Percentiles rank a stretch among this genome's conserved stretches.
These are phyloP conservation scores for Conger conger DNA, from an alignment of 2,113 vertebrate species.

Conservation along the genomic window DNA sequence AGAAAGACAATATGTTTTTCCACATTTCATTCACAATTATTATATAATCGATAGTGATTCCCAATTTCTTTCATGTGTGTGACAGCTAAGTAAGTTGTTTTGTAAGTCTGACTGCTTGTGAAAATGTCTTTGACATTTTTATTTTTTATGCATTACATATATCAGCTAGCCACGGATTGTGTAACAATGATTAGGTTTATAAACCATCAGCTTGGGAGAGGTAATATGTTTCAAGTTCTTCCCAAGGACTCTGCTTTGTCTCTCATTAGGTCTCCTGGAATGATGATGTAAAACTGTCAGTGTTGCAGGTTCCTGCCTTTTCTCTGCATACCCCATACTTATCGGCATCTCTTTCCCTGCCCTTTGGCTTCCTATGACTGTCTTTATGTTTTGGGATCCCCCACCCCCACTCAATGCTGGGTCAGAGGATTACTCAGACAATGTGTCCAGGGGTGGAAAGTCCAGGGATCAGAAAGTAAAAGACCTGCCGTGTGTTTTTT, in stretches of 20 bases:
- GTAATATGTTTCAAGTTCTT: background rate
- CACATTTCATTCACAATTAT: too few species aligned
- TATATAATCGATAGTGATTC: too few species aligned
- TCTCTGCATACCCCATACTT: background rate
- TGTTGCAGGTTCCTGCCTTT: background rate
- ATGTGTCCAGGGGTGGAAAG: background rate
- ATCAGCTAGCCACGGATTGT: too few species aligned
- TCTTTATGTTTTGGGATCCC: background rate
- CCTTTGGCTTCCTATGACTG: background rate
- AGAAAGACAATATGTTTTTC: too few species aligned
- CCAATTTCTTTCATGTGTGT: too few species aligned
- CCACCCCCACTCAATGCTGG: background rate
- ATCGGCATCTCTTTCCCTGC: background rate
- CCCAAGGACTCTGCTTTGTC: background rate
- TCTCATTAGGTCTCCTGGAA: background rate
- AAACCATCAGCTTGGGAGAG: background rate
- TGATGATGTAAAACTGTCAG: slow-evolving; percentile 8
- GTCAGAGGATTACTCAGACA: background rate
- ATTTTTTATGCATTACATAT: too few species aligned
- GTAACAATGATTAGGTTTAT: background rate
- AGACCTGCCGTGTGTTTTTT: too few species aligned
- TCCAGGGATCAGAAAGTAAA: too few species aligned
- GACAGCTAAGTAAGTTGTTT: too few species aligned
- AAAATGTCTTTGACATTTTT: too few species aligned
- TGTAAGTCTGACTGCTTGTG: too few species aligned